Conservation (phyloP, 2,888 invertebrate genomes). For the Caenorhabditis angaria region DNA sequence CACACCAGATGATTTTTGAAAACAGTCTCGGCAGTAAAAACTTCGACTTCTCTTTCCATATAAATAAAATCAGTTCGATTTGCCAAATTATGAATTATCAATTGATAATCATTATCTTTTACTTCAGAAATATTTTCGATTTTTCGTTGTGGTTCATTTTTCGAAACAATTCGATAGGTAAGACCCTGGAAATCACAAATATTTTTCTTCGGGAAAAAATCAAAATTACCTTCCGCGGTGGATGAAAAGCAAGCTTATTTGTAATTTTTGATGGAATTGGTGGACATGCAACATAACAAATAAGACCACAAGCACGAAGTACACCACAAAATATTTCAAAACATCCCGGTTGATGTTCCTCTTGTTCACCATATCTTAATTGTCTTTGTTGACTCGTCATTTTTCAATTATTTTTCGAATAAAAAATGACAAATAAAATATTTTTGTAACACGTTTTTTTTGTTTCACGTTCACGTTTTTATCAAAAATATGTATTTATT, state of each 20-base stretch:
- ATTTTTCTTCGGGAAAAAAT: too few relatives aligned
- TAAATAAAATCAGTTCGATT: constrained; percentile 22
- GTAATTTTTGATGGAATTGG: constrained; percentile 61
- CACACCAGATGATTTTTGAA: constrained; percentile 38
- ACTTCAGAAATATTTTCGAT: constrained; percentile 23
- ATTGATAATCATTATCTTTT: constrained; percentile 21
- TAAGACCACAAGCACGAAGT: constrained; percentile 43
- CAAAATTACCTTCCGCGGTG: constrained; percentile 39
- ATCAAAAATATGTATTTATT: neutral
- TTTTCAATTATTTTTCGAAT: neutral
- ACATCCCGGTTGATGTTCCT: constrained; percentile 16
- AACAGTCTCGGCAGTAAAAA: neutral
- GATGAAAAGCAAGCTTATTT: constrained; percentile 64
- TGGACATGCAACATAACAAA: constrained; percentile 61
- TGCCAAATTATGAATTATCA: constrained; percentile 20
- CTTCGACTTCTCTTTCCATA: neutral
- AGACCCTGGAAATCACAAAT: neutral
- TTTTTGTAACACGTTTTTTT: too few relatives aligned
- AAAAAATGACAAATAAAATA: neutral
- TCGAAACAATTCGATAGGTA: constrained; percentile 32
- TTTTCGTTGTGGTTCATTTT: constrained; percentile 25
- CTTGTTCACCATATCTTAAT: neutral
- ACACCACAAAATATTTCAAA: constrained; percentile 33
- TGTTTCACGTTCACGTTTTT: too few relatives aligned
- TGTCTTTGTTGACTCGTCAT: neutral